These are phyloP conservation scores for Arenicola marina DNA, from an alignment of 2,888 invertebrate species.

Conservation along the genomic window DNA sequence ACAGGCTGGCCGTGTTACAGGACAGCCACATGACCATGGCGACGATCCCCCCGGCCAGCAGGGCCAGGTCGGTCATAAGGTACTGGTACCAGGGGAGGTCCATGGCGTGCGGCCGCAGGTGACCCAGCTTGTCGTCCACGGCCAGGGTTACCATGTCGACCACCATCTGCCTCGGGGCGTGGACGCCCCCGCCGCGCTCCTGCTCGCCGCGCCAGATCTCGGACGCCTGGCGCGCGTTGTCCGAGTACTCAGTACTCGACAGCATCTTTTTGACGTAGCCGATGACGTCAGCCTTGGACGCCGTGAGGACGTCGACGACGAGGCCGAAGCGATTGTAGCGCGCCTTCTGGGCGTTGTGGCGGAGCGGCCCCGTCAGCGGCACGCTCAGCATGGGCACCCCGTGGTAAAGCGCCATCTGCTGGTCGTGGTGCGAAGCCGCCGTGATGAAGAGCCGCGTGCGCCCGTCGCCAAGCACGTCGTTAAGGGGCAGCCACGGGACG, in stretches of 20 bases:
- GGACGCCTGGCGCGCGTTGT: neutral
- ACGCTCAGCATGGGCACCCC: neutral
- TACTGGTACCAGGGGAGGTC: conserved; percentile 1
- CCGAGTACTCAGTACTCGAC: neutral
- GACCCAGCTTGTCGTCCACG: neutral
- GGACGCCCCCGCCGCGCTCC: too few species aligned
- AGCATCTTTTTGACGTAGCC: neutral
- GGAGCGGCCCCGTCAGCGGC: neutral
- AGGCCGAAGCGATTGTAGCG: neutral
- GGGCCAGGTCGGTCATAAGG: neutral
- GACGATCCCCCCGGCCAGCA: too few species aligned
- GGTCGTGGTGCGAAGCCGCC: neutral
- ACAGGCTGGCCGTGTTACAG: too few species aligned
- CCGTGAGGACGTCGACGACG: neutral
- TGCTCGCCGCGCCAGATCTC: neutral
- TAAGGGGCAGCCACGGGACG: neutral
- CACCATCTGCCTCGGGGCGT: neutral
- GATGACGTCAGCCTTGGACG: neutral
- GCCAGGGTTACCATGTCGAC: neutral
- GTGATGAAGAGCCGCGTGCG: neutral
- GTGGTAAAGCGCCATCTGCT: conserved; percentile 1
- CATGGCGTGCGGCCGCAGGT: neutral
- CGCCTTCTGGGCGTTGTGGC: neutral
- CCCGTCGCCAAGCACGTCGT: neutral
- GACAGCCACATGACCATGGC: too few species aligned